Base-by-base conservation (phyloP, 2,888 invertebrate genomes). In the Phaedon cochleariae region DNA sequence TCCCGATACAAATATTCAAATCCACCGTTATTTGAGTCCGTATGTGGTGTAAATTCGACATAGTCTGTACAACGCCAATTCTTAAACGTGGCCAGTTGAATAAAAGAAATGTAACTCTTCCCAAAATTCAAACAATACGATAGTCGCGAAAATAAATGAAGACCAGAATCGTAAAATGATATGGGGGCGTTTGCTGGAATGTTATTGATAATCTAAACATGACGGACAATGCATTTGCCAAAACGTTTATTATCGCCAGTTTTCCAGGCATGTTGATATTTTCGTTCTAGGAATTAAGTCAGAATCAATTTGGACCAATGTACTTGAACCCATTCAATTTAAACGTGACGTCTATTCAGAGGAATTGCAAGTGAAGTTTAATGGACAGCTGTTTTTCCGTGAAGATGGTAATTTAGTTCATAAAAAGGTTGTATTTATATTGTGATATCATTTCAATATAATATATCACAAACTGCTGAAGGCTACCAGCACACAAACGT, bases 291-390 rank as follows among this genome's bases (percentile, higher is more conserved):
- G 9, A 34, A 34, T 41, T 41, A 15, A 41, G 15, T 15, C 15
- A 9, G 31, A 34, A 41, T 41, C 41, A 41, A 41, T 41, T 41
- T 41, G 15, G 3, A n/a, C 10, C 15, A 6, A 41, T 41, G 41
- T 41, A 41, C 41, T 41, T 41, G 41, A 41, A 41, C 41, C 41
- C 41, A 41, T 15, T 41, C 41, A 41, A 41, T 41, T 41, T 41
- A 41, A 15, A 15, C 41, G 15, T 41, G 41, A 41, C 41, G 41
- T 41, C 41, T 41, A 6, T 41, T 41, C 15, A n/a, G n/a, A 2
- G 41, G 41, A 41, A 41, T 41, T 41, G 15, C 15, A 10, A 34
- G 31, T 34, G 31, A 34, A 34, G 6, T n/a, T 5, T 10, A 10
- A 2, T 41, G 15, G 41, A 41, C 41, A 41, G n/a, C n/a, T 41